Base-by-base conservation (phyloP, 2,888 invertebrate genomes). In the Cynaeus angustus region DNA sequence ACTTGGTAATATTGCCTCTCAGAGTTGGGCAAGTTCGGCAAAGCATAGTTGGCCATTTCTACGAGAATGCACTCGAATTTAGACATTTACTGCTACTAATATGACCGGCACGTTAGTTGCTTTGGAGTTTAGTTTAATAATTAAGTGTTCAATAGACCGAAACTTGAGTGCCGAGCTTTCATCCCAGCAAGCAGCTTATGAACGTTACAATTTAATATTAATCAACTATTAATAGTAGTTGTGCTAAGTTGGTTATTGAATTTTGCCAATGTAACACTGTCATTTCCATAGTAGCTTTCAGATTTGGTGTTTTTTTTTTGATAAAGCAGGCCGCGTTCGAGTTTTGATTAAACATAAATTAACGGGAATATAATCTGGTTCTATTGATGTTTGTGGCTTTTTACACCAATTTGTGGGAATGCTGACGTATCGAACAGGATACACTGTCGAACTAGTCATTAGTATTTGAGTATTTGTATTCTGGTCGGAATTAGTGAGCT, bases 181-280 rank as follows among this genome's bases (percentile, higher is more conserved):
- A 55, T 16, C 53, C 30, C 43, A 50, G 64, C 56, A 48, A 61
- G 61, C 61, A 56, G 56, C 62, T 62, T 62, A 70, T 62, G 66
- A 67, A 62, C 59, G 59, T 59, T 66, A 66, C 52, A 70, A 66
- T 70, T 70, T 66, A 66, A 65, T 69, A 59, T 65, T 69, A 70
- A 59, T 70, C 70, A 53, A 66, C 21, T 65, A 69, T 41, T 70
- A 59, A 66, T 61, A 70, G 64, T 69, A 46, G 58, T 69, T 65
- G 48, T 16, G 21, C 43, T 38, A 70, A 59, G 53, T 70, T 66
- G 26, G 53, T 70, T 70, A 70, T 66, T 70, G 58, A 70, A 70
- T 70, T 64, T 65, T 50, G 41, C 58, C 43, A 65, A 56, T 46
- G 28, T 21, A 66, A 66, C 48, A 70, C 14, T 65, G 69, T 65